Base-by-base conservation (phyloP, 2,888 invertebrate species). In the Malthinus seriepunctatus region DNA sequence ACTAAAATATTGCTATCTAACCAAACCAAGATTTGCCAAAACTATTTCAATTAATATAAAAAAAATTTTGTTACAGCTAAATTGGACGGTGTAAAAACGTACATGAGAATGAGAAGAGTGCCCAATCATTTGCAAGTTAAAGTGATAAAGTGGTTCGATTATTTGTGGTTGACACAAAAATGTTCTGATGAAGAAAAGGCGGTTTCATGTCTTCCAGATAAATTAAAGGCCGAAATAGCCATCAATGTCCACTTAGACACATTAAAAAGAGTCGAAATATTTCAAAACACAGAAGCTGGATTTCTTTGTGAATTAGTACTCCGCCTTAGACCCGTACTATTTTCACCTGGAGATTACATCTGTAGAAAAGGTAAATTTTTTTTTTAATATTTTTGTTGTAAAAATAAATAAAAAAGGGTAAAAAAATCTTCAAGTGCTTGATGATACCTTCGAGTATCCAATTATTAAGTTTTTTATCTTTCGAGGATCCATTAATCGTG, bases 81-180 rank as follows among this genome's bases (percentile, higher is more conserved):
- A 84, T 84, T 98, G 78, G 98, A 98, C 77, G 96, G 95, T 44
- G 97, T 98, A 63, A 98, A 98, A 83, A 97, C 97, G 3, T 98
- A 97, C 79, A 97, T 98, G 97, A 85, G 95, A 65, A 93, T 97
- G 91, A 86, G 97, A 51, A 85, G 96, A 70, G 97, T 98, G 66
- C 97, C 97, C 37, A 90, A 89, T 71, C 92, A 95, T 80, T 86
- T 98, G 61, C 97, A 98, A 80, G 93, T 95, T 74, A 96, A 97
- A 81, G 97, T 95, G 69, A 97, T 98, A 81, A 95, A 96, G 81
- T 98, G 97, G 97, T 98, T 97, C 82, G 97, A 98, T 84, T 97
- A 98, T 80, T 86, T 97, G 74, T 98, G 98, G 97, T 88, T 97
- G 74, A 96, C 96, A 68, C 97, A 98, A 83, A 97, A 97, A 82